phyloP scores from a whole-genome alignment of 2,888 invertebrate species.

The Cerastoderma edule region DNA sequence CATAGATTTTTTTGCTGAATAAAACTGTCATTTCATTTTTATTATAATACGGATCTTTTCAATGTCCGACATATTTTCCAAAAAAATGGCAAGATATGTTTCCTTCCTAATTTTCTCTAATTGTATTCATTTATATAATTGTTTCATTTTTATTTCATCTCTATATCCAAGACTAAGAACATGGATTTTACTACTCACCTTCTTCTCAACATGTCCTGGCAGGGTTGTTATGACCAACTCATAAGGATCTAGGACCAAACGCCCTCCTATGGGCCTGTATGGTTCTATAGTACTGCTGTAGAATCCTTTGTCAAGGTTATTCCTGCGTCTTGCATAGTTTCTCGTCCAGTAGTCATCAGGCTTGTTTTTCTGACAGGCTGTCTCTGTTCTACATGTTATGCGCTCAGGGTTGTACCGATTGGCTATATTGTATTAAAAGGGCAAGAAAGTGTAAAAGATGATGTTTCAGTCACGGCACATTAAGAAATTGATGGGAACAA shows the following conservation, averaged over 20 bases:
- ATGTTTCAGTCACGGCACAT: background rate
- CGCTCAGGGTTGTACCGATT: conserved; percentile 49
- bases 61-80: too few species aligned
- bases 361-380: conserved; percentile 55
- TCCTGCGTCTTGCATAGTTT: conserved; percentile 52
- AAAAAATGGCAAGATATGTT: too few species aligned
- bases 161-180: background rate
- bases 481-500: background rate
- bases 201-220: conserved; percentile 48
- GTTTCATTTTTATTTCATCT: too few species aligned
- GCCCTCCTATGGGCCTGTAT: conserved; percentile 61
- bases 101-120: too few species aligned
- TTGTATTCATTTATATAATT: too few species aligned
- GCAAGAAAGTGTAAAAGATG: background rate
- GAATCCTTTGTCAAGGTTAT: conserved; percentile 62
- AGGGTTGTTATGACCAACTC: conserved; percentile 61
- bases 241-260: conserved; percentile 62
- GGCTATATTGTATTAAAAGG: conserved; percentile 20
- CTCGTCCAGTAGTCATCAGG: conserved; percentile 61
- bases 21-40: too few species aligned
- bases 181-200: conserved; percentile 37
- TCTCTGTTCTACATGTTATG: conserved; percentile 60
- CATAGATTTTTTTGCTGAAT: too few species aligned
- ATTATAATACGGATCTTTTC: too few species aligned
- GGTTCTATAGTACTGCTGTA: conserved; percentile 56